phyloP scores from a whole-genome alignment of 2,797 vertebrate species.

The Caiman crocodilus region DNA sequence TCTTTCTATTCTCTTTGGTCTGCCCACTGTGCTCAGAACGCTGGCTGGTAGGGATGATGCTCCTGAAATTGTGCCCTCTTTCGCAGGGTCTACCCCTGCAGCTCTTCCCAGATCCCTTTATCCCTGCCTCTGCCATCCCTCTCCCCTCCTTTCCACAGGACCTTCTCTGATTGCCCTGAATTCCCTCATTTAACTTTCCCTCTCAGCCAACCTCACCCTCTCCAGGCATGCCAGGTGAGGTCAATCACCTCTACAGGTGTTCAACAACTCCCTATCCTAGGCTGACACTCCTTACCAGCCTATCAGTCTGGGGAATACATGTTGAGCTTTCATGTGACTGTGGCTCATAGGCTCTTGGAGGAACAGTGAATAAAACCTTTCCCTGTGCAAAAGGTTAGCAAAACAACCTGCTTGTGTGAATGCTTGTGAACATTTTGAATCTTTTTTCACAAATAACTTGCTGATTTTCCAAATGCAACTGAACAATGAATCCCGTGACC shows the following conservation, averaged over 20 bases:
- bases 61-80: neutral
- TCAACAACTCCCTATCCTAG: neutral
- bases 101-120: neutral
- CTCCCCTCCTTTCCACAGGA: neutral
- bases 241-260: neutral
- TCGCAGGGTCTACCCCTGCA: neutral
- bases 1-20: neutral
- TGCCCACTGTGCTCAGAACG: neutral
- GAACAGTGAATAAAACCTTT: neutral
- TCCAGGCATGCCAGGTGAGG: neutral
- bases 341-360: neutral
- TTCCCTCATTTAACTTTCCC: neutral
- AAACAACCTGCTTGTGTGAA: neutral
- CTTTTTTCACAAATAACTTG: neutral
- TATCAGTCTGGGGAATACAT: neutral
- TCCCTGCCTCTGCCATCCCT: neutral
- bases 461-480: neutral
- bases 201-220: neutral
- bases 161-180: neutral
- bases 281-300: neutral
- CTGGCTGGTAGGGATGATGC: neutral
- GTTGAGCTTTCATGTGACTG: fast-evolving
- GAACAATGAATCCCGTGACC: neutral
- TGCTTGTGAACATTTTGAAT: neutral
- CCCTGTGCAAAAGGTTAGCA: neutral